phyloP scores from a whole-genome alignment of 2,888 invertebrate species.

The Dyspetes luteomarginatus region DNA sequence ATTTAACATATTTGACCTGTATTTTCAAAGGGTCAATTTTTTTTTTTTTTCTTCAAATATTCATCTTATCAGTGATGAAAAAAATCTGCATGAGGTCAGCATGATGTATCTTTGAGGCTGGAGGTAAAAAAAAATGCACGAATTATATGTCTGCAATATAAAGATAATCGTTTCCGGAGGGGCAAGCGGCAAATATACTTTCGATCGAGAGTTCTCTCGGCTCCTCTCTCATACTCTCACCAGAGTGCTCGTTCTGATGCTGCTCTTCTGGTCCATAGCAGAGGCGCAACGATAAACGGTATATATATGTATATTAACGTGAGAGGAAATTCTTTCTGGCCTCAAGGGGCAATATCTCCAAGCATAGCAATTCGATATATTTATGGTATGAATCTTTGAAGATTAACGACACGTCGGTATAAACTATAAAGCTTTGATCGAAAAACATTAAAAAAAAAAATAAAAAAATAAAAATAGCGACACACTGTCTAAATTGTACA shows the following conservation, averaged over 20 bases:
- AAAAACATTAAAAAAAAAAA: too few species aligned
- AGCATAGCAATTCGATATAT: too few species aligned
- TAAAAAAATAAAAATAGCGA: neutral
- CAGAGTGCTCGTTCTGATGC: constrained; percentile 25
- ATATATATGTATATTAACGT: constrained; percentile 6
- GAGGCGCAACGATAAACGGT: constrained; percentile 37
- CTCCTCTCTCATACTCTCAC: constrained; percentile 52
- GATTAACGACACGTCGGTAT: neutral
- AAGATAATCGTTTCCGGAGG: too few species aligned
- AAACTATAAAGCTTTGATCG: neutral
- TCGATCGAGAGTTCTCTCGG: constrained; percentile 58
- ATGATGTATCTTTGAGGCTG: too few species aligned
- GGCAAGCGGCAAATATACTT: constrained; percentile 59
- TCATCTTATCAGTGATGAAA: too few species aligned
- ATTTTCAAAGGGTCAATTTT: too few species aligned
- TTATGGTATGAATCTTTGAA: too few species aligned
- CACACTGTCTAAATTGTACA: constrained; percentile 9
- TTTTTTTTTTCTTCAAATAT: too few species aligned
- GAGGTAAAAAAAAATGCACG: too few species aligned
- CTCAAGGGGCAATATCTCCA: constrained; percentile 2
- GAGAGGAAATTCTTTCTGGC: constrained; percentile 43
- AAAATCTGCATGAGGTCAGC: too few species aligned
- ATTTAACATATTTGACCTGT: too few species aligned
- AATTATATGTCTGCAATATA: too few species aligned
- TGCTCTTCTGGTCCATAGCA: neutral